Evolutionary conservation across 2,113 vertebrate genomes (phyloP).

Genomic region (Pseudolaguvia tuberculata): DNA sequence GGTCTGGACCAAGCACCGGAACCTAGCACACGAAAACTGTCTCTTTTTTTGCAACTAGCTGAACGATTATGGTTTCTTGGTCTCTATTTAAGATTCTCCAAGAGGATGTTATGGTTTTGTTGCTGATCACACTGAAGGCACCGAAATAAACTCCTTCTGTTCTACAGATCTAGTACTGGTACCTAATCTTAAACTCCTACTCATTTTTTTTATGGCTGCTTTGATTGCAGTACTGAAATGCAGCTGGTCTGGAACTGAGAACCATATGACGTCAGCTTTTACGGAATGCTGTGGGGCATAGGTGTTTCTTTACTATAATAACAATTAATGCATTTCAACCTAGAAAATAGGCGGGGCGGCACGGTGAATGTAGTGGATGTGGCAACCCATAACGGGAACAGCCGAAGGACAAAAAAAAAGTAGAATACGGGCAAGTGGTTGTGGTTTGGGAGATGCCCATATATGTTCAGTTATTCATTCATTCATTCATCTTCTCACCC

Average conservation of each 20-base stretch:
- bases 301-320: background rate
- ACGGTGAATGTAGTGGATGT: no score
- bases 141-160: background rate
- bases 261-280: background rate
- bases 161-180: background rate
- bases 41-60: background rate
- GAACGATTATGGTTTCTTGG: background rate
- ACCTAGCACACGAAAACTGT: constrained; percentile 3
- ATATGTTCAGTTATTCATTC: no score
- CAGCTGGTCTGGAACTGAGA: background rate
- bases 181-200: background rate
- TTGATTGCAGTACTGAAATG: background rate
- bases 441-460: no score
- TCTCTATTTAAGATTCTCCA: background rate
- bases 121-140: background rate
- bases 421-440: no score
- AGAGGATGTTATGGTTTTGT: background rate
- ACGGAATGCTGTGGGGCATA: background rate
- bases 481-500: no score
- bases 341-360: background rate
- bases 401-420: no score
- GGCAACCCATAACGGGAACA: no score
- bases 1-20: background rate
- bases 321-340: background rate
- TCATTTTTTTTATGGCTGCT: background rate